Conservation (phyloP, 2,797 vertebrate species). For the Benthosema pterotum region DNA sequence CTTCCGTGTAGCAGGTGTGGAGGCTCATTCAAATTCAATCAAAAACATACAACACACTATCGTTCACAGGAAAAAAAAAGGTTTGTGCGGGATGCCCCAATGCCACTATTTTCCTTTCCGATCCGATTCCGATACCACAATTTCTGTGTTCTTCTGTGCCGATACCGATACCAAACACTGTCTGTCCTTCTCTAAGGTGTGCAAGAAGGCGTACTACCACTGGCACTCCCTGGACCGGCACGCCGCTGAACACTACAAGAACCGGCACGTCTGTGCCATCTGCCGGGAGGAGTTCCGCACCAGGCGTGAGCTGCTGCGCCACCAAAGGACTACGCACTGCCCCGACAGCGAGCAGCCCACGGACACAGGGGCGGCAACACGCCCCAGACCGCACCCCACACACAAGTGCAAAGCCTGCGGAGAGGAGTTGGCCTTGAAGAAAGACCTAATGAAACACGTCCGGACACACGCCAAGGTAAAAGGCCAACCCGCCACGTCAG, state of each 20-base stretch:
- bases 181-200: too few species aligned
- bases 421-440: constrained; percentile 39
- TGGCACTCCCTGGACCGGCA: constrained; percentile 54
- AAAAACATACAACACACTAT: too few species aligned
- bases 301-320: constrained; percentile 23
- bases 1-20: too few species aligned
- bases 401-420: constrained; percentile 54
- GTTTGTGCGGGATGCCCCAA: too few species aligned
- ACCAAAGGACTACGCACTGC: constrained; percentile 13
- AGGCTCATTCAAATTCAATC: too few species aligned
- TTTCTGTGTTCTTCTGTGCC: too few species aligned
- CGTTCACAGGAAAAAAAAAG: too few species aligned
- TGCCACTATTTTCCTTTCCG: too few species aligned
- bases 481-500: too few species aligned
- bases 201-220: constrained; percentile 54
- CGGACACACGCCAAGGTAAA: constrained; percentile 46
- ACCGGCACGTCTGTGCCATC: constrained; percentile 31
- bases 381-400: constrained; percentile 2
- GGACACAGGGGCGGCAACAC: background rate
- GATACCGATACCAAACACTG: too few species aligned
- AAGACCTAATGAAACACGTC: constrained; percentile 42
- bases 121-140: too few species aligned
- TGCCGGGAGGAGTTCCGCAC: constrained; percentile 44
- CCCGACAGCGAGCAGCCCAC: background rate
- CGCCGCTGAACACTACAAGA: constrained; percentile 23